Evolutionary conservation across 2,797 vertebrate genomes (phyloP), one percentile per base, ranked within the genome.

Genomic region (Distichodus sexfasciatus): DNA sequence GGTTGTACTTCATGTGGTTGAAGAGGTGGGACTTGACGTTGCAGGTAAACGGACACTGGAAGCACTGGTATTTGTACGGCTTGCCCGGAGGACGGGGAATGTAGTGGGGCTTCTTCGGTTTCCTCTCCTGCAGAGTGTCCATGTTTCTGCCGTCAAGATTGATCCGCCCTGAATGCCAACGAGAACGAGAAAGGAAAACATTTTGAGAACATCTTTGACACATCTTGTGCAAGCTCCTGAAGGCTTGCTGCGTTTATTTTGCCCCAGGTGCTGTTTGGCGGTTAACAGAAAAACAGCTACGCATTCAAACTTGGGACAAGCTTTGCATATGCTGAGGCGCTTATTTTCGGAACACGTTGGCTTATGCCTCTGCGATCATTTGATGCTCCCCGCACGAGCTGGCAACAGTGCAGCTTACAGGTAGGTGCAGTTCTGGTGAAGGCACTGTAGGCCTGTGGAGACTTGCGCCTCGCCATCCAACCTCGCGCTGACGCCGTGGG

Each of bases 31-130:
- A 98, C 87, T 99, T 99, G 80, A 97, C 95, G 0, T 98, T 98
- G 91, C 97, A 99, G 17, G 97, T 99, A 71, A 99, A 99, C 17
- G 97, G 97, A 59, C 97, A 99, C 71, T 99, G 97, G 90, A 99
- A 99, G 71, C 97, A 99, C 85, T 98, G 98, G 83, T 98, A 99
- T 83, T 96, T 98, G 85, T 94, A 99, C 0, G 96, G 97, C 74
- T 99, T 99, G 61, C 97, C 97, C 0, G 94, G 94, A 2, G 97
- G 97, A 55, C 97, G 85, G 2, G 97, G 97, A 80, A 98, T 98
- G 75, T 99, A 99, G 73, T 99, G 97, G 3, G 97, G 97, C 83
- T 97, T 95, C 84, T 99, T 99, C 3, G 97, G 97, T 76, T 98
- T 99, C 59, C 96, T 93, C 62, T 95, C 94, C 72, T 94, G 94